Percentiles rank a stretch among this genome's conserved stretches.
These are phyloP conservation scores for Vanacampus margaritifer DNA, from an alignment of 2,113 vertebrate genomes.

Conservation along the genomic window DNA sequence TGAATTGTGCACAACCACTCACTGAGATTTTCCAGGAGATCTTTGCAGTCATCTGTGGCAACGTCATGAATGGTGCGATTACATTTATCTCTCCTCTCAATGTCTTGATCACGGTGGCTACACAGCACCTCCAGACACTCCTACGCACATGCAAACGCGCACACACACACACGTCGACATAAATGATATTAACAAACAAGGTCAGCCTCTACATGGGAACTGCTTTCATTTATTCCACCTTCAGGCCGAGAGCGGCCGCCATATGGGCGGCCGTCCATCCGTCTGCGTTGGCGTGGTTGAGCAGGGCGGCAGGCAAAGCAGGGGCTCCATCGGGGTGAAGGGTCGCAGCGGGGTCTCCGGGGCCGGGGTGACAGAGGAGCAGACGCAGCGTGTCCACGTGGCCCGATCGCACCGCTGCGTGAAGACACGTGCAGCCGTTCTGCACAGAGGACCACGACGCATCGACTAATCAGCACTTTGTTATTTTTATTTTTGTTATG, in stretches of 20 bases:
- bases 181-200: neutral
- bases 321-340: slow-evolving; percentile 10
- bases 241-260: slow-evolving; percentile 90
- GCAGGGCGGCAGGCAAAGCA: slow-evolving; percentile 66
- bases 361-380: slow-evolving; percentile 75
- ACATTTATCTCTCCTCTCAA: slow-evolving; percentile 86
- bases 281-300: slow-evolving; percentile 84
- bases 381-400: slow-evolving; percentile 82
- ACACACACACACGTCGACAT: slow-evolving; percentile 8
- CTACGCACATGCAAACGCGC: slow-evolving; percentile 60
- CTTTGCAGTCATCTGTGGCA: slow-evolving; percentile 95
- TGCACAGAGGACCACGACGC: slow-evolving; percentile 45
- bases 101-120: slow-evolving; percentile 84
- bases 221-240: slow-evolving; percentile 71
- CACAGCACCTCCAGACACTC: slow-evolving; percentile 94
- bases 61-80: slow-evolving; percentile 89
- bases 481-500: neutral
- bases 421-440: slow-evolving; percentile 87
- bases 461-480: neutral
- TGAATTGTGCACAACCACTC: slow-evolving; percentile 58
- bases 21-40: slow-evolving; percentile 93
- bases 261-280: slow-evolving; percentile 94
- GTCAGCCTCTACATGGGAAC: neutral
- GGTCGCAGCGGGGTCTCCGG: slow-evolving; percentile 24
- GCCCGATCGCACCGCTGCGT: slow-evolving; percentile 83